Evolutionary conservation across 1,140 invertebrate species (phyloP).

Genomic region (Caenorhabditis inopinata): DNA sequence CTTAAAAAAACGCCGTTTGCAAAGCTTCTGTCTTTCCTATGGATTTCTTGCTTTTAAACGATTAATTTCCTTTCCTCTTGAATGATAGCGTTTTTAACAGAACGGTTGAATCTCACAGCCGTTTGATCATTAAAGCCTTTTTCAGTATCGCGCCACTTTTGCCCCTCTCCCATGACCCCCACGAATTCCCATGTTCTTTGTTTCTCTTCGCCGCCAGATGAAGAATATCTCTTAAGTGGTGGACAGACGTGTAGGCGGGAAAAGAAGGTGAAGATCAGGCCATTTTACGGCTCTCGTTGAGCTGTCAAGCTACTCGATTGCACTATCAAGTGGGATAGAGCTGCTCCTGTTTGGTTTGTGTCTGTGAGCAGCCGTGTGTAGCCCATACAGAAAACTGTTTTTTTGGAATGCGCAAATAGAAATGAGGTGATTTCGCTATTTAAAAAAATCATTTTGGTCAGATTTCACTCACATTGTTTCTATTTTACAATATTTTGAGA

Average conservation of each 20-base stretch:
- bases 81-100: not conserved
- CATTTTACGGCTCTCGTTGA: slow-evolving; percentile 13
- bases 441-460: not conserved
- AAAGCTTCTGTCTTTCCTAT: too few relatives aligned
- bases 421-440: not conserved
- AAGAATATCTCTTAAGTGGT: not conserved
- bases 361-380: not conserved
- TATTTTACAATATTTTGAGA: too few relatives aligned
- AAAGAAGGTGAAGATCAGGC: not conserved
- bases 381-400: slow-evolving; percentile 1
- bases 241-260: not conserved
- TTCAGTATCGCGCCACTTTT: not conserved
- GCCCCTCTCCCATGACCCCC: not conserved
- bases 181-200: not conserved
- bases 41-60: too few relatives aligned
- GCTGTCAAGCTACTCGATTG: slow-evolving; percentile 25
- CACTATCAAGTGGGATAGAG: slow-evolving; percentile 15
- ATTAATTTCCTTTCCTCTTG: not conserved
- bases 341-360: not conserved
- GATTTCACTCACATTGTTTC: not conserved
- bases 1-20: too few relatives aligned
- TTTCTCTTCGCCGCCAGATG: not conserved
- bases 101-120: not conserved
- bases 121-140: not conserved
- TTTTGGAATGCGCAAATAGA: not conserved